Evolutionary conservation across 1,140 invertebrate genomes (phyloP), one percentile per base, ranked within the genome.

Genomic region (Diploscapter pachys): DNA sequence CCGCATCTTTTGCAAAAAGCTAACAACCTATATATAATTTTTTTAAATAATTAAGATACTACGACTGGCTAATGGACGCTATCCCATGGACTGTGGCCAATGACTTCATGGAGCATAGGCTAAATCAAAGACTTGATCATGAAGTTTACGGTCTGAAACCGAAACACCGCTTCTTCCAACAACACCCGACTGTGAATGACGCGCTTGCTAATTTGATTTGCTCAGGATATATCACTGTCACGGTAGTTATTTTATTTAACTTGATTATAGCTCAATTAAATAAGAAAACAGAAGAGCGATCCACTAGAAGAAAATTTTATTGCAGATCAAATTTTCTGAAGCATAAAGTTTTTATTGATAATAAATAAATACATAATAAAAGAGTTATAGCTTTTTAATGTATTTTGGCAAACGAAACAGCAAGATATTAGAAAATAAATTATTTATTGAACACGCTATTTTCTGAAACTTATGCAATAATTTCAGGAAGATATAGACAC

Each of bases 151-250:
- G 84, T 4, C 74, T 89, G 54, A 84, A 87, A 72, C 89, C 89
- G 11, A 75, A 83, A 50, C 87, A 89, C 76, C 70, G 83, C 8
- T 82, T 87, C 8, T 83, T 86, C 48, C 79, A 82, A 6, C 88
- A 89, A 62, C 89, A 90, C 80, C 87, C 88, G 2, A 89, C 88
- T 61, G 88, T 89, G n/a, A 89, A 89, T 78, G 89, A 89, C 78
- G 87, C 88, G 31, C 79, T 90, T 3, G 87, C 89, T 3, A 87
- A 88, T 76, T 84, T 88, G 11, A 85, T 89, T 8, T 82, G 88
- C 72, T 86, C 80, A 50, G 89, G 89, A 2, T 80, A 84, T 6
- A 84, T 89, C 55, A 81, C 81, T 5, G 80, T 88, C 51, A 86
- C 83, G 0, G 83, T 83, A 83, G 52, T 52, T 64, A 49, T 71